Evolutionary conservation across 2,888 invertebrate genomes (phyloP).

Genomic region (Toxonevra muliebris): DNA sequence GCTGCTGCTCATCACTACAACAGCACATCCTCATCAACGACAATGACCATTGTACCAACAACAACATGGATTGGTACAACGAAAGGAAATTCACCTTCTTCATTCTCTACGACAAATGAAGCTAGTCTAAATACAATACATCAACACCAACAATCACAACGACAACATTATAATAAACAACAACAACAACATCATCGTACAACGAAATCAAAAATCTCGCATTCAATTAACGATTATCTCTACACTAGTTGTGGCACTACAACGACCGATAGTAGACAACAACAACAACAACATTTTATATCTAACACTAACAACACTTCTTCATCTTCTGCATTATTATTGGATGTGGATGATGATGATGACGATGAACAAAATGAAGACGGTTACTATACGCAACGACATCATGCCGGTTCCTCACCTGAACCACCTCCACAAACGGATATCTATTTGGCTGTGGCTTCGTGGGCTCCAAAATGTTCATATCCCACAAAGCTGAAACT

Average conservation of each 20-base stretch:
- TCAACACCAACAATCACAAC: conserved; percentile 22
- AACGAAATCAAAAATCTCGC: conserved; percentile 45
- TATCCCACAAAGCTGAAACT: conserved; percentile 58
- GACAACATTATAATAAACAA: conserved; percentile 30
- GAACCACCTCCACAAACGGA: conserved; percentile 67
- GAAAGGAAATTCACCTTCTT: conserved; percentile 20
- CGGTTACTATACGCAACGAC: conserved; percentile 53
- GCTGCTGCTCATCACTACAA: conserved; percentile 22
- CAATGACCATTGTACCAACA: conserved; percentile 47
- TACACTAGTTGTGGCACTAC: conserved; percentile 48
- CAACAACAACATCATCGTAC: conserved; percentile 37
- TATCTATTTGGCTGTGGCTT: conserved; percentile 76
- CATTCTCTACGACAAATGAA: conserved; percentile 16
- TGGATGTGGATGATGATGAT: background rate
- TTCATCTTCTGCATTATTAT: background rate
- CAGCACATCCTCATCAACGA: conserved; percentile 35
- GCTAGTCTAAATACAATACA: conserved; percentile 7
- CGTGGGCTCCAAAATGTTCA: conserved; percentile 79
- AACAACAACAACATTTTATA: conserved; percentile 34
- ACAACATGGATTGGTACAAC: conserved; percentile 52
- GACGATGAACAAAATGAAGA: conserved; percentile 49
- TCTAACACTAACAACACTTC: no score
- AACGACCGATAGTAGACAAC: conserved; percentile 34
- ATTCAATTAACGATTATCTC: conserved; percentile 58
- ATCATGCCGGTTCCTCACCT: conserved; percentile 54